phyloP scores from a whole-genome alignment of 2,888 invertebrate species.

The Rhodophaea formosa region DNA sequence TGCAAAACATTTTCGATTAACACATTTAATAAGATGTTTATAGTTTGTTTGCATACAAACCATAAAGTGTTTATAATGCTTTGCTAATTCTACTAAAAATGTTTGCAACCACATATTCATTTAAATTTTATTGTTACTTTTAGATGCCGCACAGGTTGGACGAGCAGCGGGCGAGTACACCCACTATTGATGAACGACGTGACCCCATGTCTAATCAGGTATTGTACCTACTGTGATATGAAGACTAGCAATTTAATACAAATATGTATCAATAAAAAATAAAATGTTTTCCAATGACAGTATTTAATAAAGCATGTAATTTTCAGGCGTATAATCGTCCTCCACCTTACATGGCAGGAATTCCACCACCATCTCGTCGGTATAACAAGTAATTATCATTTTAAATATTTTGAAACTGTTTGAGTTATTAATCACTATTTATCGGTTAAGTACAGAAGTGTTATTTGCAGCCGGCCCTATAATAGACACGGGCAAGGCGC shows the following conservation, averaged over 20 bases:
- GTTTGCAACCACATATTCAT: no score
- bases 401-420: no score
- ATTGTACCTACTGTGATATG: constrained; percentile 23
- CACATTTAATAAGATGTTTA: no score
- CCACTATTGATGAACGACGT: constrained; percentile 84
- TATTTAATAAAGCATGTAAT: not conserved
- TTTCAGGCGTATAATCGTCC: constrained; percentile 55
- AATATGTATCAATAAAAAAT: no score
- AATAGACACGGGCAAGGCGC: constrained; percentile 45
- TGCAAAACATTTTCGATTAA: no score
- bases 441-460: not conserved
- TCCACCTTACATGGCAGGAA: constrained; percentile 52
- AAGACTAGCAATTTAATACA: no score
- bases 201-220: constrained; percentile 68
- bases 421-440: not conserved
- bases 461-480: constrained; percentile 44
- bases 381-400: constrained; percentile 45
- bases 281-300: no score
- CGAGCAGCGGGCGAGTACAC: constrained; percentile 86
- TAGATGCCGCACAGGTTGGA: constrained; percentile 59
- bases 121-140: constrained; percentile 16
- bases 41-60: no score
- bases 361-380: constrained; percentile 50
- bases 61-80: no score
- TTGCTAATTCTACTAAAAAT: no score